phyloP scores from a whole-genome alignment of 2,113 vertebrate species.

The Prinia subflava region DNA sequence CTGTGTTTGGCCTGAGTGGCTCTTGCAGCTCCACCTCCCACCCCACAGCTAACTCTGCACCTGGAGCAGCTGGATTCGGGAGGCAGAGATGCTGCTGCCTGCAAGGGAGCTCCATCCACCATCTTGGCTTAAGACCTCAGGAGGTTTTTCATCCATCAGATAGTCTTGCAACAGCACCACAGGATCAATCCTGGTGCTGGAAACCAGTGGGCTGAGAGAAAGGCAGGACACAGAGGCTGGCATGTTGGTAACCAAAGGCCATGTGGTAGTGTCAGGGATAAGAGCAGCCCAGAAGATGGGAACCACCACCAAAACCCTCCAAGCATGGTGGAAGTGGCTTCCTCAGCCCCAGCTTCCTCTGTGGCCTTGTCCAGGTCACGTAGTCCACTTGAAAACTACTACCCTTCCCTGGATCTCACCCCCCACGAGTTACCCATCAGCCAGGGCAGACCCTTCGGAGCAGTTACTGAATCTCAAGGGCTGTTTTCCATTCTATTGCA shows the following conservation, averaged over 20 bases:
- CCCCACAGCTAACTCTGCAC: no score
- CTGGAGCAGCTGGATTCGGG: not conserved
- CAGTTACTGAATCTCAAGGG: not conserved
- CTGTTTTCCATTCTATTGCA: not conserved
- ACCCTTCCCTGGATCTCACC: not conserved
- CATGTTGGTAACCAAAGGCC: not conserved
- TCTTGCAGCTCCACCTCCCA: not conserved
- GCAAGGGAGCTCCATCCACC: not conserved
- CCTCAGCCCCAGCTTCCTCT: not conserved
- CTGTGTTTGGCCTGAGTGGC: not conserved
- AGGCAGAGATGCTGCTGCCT: not conserved
- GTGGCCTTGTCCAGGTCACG: not conserved
- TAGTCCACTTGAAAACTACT: not conserved
- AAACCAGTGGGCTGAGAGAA: not conserved
- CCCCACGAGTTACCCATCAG: not conserved
- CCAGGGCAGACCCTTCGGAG: not conserved
- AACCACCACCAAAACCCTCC: not conserved
- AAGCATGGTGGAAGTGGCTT: not conserved
- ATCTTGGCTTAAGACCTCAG: not conserved
- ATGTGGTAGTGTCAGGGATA: not conserved
- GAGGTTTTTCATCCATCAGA: not conserved
- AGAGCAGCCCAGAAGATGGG: not conserved
- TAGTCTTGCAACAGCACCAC: not conserved
- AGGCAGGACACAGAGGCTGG: not conserved
- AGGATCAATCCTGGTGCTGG: not conserved